A percentile compares a stretch with the other conserved stretches of the same genome.
Evolutionary conservation across 2,797 vertebrate species (phyloP).

Genomic region (Sebastes oblongus): DNA sequence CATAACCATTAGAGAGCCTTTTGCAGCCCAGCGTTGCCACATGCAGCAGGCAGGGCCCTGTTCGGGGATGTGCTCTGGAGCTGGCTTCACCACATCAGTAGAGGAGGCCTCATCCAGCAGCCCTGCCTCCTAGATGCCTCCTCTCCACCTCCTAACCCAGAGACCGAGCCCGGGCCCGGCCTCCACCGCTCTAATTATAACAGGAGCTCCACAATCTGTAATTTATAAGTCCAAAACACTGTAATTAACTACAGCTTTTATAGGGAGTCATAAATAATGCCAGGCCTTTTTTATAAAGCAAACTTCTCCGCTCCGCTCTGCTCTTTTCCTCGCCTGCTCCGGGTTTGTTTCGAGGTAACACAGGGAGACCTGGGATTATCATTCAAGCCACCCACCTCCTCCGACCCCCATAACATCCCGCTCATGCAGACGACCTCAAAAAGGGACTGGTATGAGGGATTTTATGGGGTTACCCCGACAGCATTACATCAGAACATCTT

Average conservation of each 20-base stretch:
- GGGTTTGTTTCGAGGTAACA: constrained; percentile 60
- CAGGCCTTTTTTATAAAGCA: constrained; percentile 67
- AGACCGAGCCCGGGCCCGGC: constrained; percentile 59
- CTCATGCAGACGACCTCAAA: constrained; percentile 42
- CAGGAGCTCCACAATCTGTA: constrained; percentile 82
- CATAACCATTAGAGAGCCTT: constrained; percentile 26
- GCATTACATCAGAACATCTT: constrained; percentile 51
- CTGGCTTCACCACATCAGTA: constrained; percentile 76
- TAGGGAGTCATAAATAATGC: constrained; percentile 85
- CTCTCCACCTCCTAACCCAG: constrained; percentile 67
- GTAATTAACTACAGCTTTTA: constrained; percentile 86
- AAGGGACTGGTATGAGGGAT: constrained; percentile 29
- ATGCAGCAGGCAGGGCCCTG: constrained; percentile 59
- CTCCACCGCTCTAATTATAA: constrained; percentile 83
- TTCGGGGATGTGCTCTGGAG: constrained; percentile 48
- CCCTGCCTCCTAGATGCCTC: constrained; percentile 47
- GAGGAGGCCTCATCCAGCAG: constrained; percentile 60
- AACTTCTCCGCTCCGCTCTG: constrained; percentile 40
- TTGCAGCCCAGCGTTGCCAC: constrained; percentile 47
- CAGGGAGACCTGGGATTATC: constrained; percentile 50
- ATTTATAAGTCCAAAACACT: constrained; percentile 86
- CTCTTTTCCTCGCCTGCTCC: constrained; percentile 27
- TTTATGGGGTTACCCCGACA: constrained; percentile 54
- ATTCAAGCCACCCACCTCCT: constrained; percentile 58
- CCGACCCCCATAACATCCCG: constrained; percentile 31